Base-by-base conservation (phyloP, 2,888 invertebrate species). In the Emesis russula region DNA sequence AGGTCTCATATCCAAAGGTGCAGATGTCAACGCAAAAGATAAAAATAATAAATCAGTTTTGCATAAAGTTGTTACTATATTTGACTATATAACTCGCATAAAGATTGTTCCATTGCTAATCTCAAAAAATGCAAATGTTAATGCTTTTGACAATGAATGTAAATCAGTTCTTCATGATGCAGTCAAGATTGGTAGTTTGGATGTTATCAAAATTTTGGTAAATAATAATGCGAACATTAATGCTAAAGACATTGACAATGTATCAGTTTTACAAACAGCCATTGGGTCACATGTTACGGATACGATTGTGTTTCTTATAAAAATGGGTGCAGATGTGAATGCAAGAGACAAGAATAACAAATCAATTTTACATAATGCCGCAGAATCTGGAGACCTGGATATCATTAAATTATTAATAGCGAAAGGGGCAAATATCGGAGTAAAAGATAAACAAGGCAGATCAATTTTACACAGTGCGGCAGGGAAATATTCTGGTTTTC, bases 201-300 rank as follows among this genome's bases (percentile, higher is more conserved):
- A 44, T 44, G 13, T 66, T 18, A 2, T 58, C 2, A 33, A 53
- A 6, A 36, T 53, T 13, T 58, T 70, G 1, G 36, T 71, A 18
- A 58, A n/a, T 3, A 66, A 66, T 66, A 31, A 66, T 7, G 63
- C 9, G 7, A 18, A 63, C 1, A 25, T 63, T 7, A 71, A 71
- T 71, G 38, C 11, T 36, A 71, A 3, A 71, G 33, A 71, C 38
- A 7, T 94, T 94, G 78, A 93, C 95, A 95, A 91, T 85, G 84
- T 90, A 86, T 86, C 85, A 58, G 73, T 68, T 58, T 73, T 53
- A 36, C 25, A 48, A 41, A 48, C 15, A 53, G 53, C 53, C 7
- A 36, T 58, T 58, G 48, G 15, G 36, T 53, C 63, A 11, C 15
- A 15, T n/a, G 18, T n/a, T n/a, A 53, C 58, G 15, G 38, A 73